These are phyloP conservation scores for Pocillopora meandrina DNA, from an alignment of 92 coral and sea anemone species.

Conservation along the genomic window DNA sequence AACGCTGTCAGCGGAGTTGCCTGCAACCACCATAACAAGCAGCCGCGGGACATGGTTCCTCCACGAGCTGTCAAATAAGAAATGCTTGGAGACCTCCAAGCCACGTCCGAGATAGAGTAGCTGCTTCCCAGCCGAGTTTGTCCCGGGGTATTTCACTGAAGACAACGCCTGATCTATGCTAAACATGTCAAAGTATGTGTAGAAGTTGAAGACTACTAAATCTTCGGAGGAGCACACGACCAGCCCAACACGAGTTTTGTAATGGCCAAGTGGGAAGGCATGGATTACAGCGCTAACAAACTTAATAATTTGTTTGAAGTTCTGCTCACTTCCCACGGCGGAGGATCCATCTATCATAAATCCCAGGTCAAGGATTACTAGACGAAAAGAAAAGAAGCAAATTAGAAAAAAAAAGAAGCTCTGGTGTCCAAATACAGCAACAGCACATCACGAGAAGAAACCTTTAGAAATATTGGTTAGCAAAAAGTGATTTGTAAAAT, in stretches of 20 bases:
- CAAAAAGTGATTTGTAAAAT: no score
- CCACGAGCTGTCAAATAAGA: slow-evolving; percentile 50
- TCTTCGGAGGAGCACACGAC: slow-evolving; percentile 70
- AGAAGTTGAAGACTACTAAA: slow-evolving; percentile 72
- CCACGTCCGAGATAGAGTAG: slow-evolving; percentile 68
- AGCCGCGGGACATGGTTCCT: slow-evolving; percentile 63
- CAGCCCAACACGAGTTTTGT: slow-evolving; percentile 65
- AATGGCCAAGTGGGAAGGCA: slow-evolving; percentile 64
- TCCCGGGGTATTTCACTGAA: slow-evolving; percentile 62
- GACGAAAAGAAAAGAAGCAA: not conserved
- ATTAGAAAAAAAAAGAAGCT: no score
- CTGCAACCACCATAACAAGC: slow-evolving; percentile 63
- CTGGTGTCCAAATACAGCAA: no score
- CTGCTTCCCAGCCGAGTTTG: slow-evolving; percentile 67
- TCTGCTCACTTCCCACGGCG: slow-evolving; percentile 65
- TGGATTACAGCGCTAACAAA: slow-evolving; percentile 78
- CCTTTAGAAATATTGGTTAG: no score
- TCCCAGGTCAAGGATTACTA: slow-evolving; percentile 75
- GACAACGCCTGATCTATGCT: slow-evolving; percentile 66
- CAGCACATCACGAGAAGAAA: no score
- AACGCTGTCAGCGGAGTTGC: slow-evolving; percentile 75
- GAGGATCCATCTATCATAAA: slow-evolving; percentile 87
- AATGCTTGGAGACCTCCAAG: slow-evolving; percentile 55
- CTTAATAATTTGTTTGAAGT: slow-evolving; percentile 79
- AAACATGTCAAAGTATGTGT: slow-evolving; percentile 67